These are phyloP conservation scores for Dallia pectoralis DNA, from an alignment of 2,797 vertebrate species.

Conservation along the genomic window DNA sequence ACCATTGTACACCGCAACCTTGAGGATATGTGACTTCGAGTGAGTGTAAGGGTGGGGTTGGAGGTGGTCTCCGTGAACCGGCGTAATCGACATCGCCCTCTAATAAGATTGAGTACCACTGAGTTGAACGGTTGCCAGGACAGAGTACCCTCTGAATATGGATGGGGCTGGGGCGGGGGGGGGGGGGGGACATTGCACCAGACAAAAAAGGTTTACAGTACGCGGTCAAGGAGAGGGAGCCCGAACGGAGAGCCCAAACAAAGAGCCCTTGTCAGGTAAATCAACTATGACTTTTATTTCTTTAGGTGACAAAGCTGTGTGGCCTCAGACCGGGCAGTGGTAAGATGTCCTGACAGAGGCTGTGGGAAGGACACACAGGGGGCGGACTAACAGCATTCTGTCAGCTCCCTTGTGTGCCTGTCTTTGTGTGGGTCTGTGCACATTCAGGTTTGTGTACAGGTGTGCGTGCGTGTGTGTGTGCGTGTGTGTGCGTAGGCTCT, in stretches of 20 bases:
- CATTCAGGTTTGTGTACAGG: not conserved
- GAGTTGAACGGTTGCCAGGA: conserved; percentile 66
- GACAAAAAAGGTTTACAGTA: conserved; percentile 27
- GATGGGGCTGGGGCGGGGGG: conserved; percentile 25
- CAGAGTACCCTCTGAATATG: conserved; percentile 51
- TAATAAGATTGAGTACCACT: conserved; percentile 67
- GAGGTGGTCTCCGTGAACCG: conserved; percentile 51
- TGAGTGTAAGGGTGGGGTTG: not conserved
- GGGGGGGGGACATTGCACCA: conserved; percentile 28
- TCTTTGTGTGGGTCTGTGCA: conserved; percentile 11
- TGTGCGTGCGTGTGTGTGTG: not conserved
- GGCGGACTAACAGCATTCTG: conserved; percentile 15
- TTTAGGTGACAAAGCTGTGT: conserved; percentile 58
- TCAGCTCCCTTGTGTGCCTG: conserved; percentile 15
- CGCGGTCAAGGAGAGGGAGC: conserved; percentile 70
- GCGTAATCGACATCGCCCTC: conserved; percentile 59
- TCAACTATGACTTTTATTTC: conserved; percentile 75
- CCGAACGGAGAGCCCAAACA: conserved; percentile 62
- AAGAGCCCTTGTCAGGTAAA: conserved; percentile 72
- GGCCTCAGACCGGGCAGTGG: conserved; percentile 37
- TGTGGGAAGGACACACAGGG: conserved; percentile 35
- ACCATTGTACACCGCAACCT: conserved; percentile 53
- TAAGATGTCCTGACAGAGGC: conserved; percentile 55
- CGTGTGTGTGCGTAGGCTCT: conserved; percentile 4
- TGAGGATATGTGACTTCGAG: conserved; percentile 52